Evolutionary conservation across 2,113 vertebrate genomes (phyloP).

Genomic region (Thunnus maccoyii): DNA sequence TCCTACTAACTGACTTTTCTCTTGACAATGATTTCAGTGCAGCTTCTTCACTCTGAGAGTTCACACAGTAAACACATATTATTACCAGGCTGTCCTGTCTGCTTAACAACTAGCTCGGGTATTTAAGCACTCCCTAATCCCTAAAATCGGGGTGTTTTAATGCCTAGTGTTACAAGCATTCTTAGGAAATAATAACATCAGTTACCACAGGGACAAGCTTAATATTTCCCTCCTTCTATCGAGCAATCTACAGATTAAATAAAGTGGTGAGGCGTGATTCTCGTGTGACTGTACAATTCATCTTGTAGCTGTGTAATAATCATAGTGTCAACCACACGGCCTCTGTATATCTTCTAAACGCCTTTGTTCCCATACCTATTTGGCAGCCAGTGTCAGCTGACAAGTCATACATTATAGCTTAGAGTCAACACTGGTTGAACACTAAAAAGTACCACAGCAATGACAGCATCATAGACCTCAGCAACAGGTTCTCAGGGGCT

Average conservation of each 20-base stretch:
- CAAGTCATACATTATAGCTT: conserved; percentile 12
- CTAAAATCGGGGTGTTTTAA: background rate
- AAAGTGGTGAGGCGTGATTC: background rate
- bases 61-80: background rate
- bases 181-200: background rate
- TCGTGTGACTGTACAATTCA: background rate
- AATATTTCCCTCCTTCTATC: background rate
- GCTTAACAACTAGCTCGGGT: too few species aligned
- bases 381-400: conserved; percentile 45
- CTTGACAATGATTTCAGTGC: background rate
- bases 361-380: background rate
- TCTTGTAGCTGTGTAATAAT: background rate
- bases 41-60: background rate
- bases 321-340: background rate
- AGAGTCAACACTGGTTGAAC: background rate
- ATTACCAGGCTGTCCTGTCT: background rate
- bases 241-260: background rate
- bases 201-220: background rate
- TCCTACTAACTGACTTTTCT: conserved; percentile 4
- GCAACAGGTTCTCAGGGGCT: background rate
- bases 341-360: background rate
- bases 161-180: background rate
- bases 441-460: background rate
- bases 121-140: background rate
- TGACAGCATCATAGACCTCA: conserved; percentile 6